Evolutionary conservation across 2,888 invertebrate genomes (phyloP).

Genomic region (Nyleta sp.): DNA sequence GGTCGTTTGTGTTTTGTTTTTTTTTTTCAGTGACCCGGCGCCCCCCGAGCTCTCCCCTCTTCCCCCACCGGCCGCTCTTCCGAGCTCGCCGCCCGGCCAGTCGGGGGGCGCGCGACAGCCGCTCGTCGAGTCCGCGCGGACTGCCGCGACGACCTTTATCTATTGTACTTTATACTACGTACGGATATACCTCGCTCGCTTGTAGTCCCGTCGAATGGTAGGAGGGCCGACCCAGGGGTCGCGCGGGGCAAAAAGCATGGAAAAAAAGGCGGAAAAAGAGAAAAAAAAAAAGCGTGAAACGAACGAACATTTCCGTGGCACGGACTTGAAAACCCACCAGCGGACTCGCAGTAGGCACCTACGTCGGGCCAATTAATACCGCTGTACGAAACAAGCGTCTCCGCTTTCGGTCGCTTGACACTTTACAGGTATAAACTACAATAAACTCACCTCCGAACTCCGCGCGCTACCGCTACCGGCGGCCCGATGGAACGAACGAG

Average conservation of each 20-base stretch:
- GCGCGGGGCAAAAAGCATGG: slow-evolving; percentile 60
- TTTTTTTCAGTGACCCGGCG: no score
- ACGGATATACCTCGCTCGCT: slow-evolving; percentile 66
- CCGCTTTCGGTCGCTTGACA: slow-evolving; percentile 65
- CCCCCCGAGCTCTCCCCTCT: no score
- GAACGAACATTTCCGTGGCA: slow-evolving; percentile 79
- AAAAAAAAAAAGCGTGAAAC: slow-evolving; percentile 72
- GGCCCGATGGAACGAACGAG: slow-evolving; percentile 27
- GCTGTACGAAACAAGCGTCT: slow-evolving; percentile 66
- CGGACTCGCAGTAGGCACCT: slow-evolving; percentile 69
- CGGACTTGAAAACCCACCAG: slow-evolving; percentile 75
- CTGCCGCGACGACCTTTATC: slow-evolving; percentile 73
- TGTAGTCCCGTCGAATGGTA: slow-evolving; percentile 62
- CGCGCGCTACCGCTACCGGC: slow-evolving; percentile 58
- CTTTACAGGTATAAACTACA: slow-evolving; percentile 67
- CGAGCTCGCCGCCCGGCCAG: slow-evolving; percentile 70
- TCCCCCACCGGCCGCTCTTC: no score
- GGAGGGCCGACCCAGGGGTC: slow-evolving; percentile 61
- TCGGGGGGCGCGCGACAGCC: slow-evolving; percentile 68
- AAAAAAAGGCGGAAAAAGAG: slow-evolving; percentile 62
- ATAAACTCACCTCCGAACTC: slow-evolving; percentile 65
- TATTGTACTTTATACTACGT: slow-evolving; percentile 66
- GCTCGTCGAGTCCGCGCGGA: slow-evolving; percentile 79
- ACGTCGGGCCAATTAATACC: slow-evolving; percentile 80
- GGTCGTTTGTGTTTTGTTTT: no score